Base-by-base conservation (phyloP, 2,113 vertebrate species). In the Coracopsis vasa region DNA sequence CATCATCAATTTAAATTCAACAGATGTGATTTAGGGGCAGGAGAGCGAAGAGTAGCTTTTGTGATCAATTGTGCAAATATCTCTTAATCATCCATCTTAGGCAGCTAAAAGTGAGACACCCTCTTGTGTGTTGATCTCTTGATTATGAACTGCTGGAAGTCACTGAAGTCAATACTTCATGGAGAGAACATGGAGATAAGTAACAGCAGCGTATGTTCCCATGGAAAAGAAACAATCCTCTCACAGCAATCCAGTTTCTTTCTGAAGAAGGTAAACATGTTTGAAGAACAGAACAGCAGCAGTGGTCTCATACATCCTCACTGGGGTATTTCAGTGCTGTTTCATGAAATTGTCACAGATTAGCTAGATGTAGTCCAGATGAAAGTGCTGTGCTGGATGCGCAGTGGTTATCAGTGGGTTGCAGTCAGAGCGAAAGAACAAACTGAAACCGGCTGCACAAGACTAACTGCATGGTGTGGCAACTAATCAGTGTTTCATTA, bases 341-440 rank as follows among this genome's bases (percentile, higher is more conserved):
- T 60, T 61, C 8, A 48, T 37, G 10, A 83, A 65, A 44, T 79
- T 60, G 42, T 72, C 18, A 4, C 16, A 41, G 33, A 77, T 50
- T 58, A 45, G 10, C 28, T 72, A 54, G 24, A 86, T 1, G 1
- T 24, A 48, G 62, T 56, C 27, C 28, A 0, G 31, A 15, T 73
- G n/a, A 70, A 80, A 72, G 13, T 27, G 29, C 16, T 44, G 20
- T 61, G 8, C 11, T 72, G 18, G 41, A n/a, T 73, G 28, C 0
- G 0, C 37, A 13, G 17, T 60, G 23, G 20, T 77, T 88, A 5
- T 65, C 4, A 5, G 27, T 33, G 16, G 9, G 29, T 56, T 7
- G 0, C n/a, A 69, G 18, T 51, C 21, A 24, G 25, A 44, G 21
- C 0, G 0, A 66, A 60, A 80, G 50, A 11, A 6, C 18, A 21